Evolutionary conservation across 2,888 invertebrate genomes (phyloP).

Genomic region (Resseliella maxima): DNA sequence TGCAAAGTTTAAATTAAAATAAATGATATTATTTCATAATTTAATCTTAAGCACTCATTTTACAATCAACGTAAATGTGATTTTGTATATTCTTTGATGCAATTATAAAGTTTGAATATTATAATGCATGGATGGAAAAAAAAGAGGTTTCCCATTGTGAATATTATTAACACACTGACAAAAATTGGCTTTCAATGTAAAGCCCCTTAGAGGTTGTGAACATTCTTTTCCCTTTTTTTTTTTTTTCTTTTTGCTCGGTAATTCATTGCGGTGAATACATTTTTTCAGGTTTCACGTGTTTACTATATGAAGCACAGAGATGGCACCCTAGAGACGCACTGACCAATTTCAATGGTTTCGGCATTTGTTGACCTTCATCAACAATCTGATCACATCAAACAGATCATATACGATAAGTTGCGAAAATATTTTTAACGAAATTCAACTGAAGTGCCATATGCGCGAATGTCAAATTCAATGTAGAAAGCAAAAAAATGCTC

Average conservation of each 20-base stretch:
- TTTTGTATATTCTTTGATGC: background rate
- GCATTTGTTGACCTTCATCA: background rate
- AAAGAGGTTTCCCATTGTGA: background rate
- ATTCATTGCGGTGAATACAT: background rate
- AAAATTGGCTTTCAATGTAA: background rate
- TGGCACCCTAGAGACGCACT: background rate
- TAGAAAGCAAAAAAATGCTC: background rate
- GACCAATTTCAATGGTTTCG: background rate
- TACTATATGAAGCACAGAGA: background rate
- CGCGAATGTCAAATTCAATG: background rate
- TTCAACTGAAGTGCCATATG: background rate
- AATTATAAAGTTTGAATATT: background rate
- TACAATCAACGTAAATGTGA: background rate
- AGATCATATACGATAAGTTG: background rate
- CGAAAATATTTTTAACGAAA: background rate
- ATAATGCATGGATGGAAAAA: background rate
- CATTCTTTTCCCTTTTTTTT: no score
- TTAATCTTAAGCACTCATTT: no score
- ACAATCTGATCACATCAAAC: background rate
- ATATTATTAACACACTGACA: background rate
- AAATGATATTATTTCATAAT: no score
- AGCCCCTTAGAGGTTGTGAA: background rate
- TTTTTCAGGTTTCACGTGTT: background rate
- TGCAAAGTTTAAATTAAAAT: no score
- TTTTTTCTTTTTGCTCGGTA: background rate